These are phyloP conservation scores for Rhinella marina DNA, from an alignment of 2,797 vertebrate species.

Conservation along the genomic window DNA sequence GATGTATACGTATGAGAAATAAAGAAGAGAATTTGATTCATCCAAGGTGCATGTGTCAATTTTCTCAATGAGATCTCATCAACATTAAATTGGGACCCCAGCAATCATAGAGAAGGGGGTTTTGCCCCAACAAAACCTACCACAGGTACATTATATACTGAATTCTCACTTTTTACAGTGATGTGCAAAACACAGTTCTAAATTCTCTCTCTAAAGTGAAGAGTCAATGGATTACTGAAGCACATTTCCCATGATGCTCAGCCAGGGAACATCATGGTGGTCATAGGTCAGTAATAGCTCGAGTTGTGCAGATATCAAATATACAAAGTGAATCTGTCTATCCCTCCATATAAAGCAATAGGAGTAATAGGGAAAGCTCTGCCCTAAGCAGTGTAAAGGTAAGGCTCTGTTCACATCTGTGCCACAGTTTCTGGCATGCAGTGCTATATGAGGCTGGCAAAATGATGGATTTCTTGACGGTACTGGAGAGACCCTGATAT, in stretches of 20 bases:
- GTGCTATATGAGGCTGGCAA: too few species aligned
- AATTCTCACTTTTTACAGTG: background rate
- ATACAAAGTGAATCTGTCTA: background rate
- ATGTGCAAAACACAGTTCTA: constrained; percentile 27
- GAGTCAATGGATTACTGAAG: background rate
- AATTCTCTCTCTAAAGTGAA: background rate
- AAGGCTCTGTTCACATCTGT: too few species aligned
- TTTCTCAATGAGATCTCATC: too few species aligned
- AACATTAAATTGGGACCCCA: too few species aligned
- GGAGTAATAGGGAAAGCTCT: background rate
- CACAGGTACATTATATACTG: background rate
- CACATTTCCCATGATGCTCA: background rate
- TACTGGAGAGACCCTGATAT: too few species aligned
- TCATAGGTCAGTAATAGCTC: background rate
- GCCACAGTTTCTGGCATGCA: too few species aligned
- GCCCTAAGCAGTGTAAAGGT: background rate
- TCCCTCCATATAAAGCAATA: background rate
- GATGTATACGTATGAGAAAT: too few species aligned
- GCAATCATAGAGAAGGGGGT: too few species aligned
- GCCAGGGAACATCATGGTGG: background rate
- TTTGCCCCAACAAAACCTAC: too few species aligned
- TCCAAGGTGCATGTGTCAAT: too few species aligned
- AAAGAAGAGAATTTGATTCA: too few species aligned
- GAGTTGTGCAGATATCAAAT: background rate
- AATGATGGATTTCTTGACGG: too few species aligned